Conservation (phyloP, 1,140 invertebrate genomes). For the Drosophila melanogaster region Release_6_plus_ISO1_MT NT_033777.3:29298501-29299000, state of each 20-base stretch:
- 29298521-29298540: conserved; percentile 81
- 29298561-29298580: conserved; percentile 60
- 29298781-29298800: conserved; percentile 56
- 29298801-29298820: conserved; percentile 60
- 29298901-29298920: conserved; percentile 26
- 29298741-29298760: conserved; percentile 75
- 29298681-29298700: conserved; percentile 66
- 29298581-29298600: conserved; percentile 3
- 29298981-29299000: conserved; percentile 22
- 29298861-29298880: conserved; percentile 44
- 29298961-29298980: conserved; percentile 26
- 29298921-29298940: conserved; percentile 36
- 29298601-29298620: conserved; percentile 68
- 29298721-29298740: conserved; percentile 73
- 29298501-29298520: conserved; percentile 75
- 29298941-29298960: conserved; percentile 49
- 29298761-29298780: conserved; percentile 81
- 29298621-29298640: conserved; percentile 71
- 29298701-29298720: conserved; percentile 71
- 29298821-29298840: conserved; percentile 69
- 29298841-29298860: conserved; percentile 60
- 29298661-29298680: conserved; percentile 81
- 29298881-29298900: conserved; percentile 1
- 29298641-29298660: conserved; percentile 66
- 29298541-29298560: conserved; percentile 59